Evolutionary conservation across 2,888 invertebrate species (phyloP).

Genomic region (Andrena bucephala): DNA sequence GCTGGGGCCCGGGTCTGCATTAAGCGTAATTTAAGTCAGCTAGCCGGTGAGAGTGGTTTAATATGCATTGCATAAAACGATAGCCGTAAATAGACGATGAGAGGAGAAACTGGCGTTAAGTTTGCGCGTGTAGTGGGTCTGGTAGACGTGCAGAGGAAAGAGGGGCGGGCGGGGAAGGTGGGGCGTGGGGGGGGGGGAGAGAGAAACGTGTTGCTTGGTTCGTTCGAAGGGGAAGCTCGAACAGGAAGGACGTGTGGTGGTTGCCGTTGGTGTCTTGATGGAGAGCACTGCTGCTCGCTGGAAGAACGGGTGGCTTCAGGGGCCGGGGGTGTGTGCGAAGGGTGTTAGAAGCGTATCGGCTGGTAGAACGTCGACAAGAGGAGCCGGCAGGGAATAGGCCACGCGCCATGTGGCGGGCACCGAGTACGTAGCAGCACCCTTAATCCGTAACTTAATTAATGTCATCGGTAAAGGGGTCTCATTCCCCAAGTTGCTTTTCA

Average conservation of each 20-base stretch:
- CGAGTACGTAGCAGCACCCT: constrained; percentile 54
- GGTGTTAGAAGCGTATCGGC: constrained; percentile 40
- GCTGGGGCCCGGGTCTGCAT: constrained; percentile 17
- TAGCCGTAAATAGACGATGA: constrained; percentile 41
- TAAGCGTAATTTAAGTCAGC: constrained; percentile 43
- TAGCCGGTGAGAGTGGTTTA: constrained; percentile 28
- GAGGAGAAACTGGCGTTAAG: constrained; percentile 26
- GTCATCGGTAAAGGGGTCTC: constrained; percentile 57
- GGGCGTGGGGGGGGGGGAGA: neutral
- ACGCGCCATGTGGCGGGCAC: constrained; percentile 52
- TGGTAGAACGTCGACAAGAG: constrained; percentile 61
- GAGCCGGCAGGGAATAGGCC: constrained; percentile 52
- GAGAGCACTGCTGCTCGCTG: constrained; percentile 15
- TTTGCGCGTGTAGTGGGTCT: constrained; percentile 16
- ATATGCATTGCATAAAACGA: constrained; percentile 48
- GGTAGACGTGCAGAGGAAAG: neutral
- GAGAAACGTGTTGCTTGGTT: neutral
- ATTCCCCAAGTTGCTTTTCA: constrained; percentile 57
- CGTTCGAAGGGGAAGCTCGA: constrained; percentile 8
- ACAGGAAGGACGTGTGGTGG: constrained; percentile 41
- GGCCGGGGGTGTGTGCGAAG: constrained; percentile 1
- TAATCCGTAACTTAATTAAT: constrained; percentile 70
- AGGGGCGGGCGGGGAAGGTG: too few relatives aligned
- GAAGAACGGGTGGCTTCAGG: neutral
- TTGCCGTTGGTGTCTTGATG: constrained; percentile 43